These are phyloP conservation scores for Florisuga fusca DNA, from an alignment of 2,797 vertebrate genomes.

Conservation along the genomic window DNA sequence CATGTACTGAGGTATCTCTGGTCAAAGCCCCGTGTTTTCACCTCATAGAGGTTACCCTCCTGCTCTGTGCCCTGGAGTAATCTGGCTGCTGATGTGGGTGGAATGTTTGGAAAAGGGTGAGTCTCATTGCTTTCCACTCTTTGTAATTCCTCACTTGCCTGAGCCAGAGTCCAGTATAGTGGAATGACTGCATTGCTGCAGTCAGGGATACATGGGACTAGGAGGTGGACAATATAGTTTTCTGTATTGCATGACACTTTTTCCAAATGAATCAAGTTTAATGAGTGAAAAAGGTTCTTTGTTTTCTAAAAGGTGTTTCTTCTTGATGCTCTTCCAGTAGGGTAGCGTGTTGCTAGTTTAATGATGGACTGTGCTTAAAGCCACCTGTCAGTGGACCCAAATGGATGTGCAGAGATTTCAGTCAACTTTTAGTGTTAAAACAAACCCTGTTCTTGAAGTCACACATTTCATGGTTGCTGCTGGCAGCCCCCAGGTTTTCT, in stretches of 20 bases:
- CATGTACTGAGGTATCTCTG: not conserved
- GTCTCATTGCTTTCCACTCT: not conserved
- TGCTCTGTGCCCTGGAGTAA: not conserved
- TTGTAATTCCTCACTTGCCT: not conserved
- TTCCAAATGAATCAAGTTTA: not conserved
- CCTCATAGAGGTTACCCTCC: not conserved
- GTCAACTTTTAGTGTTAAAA: not conserved
- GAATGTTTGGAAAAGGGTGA: not conserved
- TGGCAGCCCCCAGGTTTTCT: not conserved
- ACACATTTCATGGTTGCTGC: not conserved
- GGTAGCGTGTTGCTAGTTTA: not conserved
- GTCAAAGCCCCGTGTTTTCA: not conserved
- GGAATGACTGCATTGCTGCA: not conserved
- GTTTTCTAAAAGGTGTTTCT: not conserved
- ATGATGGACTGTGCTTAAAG: not conserved
- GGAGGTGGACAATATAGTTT: not conserved
- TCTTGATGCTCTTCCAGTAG: not conserved
- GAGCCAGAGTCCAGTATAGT: not conserved
- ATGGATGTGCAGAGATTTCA: not conserved
- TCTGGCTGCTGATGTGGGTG: not conserved
- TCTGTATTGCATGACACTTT: not conserved
- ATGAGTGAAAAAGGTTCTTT: not conserved
- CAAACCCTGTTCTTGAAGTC: not conserved
- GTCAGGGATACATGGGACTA: not conserved
- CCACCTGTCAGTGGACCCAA: not conserved